Percentiles rank a stretch among this genome's conserved stretches.
Conservation (phyloP, 2,797 vertebrate genomes). For the Sparus aurata region DNA sequence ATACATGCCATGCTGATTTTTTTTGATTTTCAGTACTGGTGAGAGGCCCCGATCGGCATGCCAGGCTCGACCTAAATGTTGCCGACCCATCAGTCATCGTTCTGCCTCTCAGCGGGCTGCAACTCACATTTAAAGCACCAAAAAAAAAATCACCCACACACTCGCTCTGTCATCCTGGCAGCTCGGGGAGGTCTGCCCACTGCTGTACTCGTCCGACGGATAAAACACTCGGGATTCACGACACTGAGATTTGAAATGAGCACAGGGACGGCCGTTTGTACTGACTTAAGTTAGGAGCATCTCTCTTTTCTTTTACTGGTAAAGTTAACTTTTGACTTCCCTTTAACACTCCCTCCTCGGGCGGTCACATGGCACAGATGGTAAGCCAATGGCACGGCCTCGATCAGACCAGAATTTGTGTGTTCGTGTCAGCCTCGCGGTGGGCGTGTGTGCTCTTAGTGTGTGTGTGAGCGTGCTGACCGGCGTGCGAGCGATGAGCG, state of each 20-base stretch:
- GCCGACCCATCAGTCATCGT: constrained; percentile 4
- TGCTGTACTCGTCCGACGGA: constrained; percentile 15
- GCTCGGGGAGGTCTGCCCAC: constrained; percentile 35
- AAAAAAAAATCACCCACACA: constrained; percentile 28
- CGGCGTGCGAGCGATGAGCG: constrained; percentile 46
- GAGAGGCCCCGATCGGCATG: constrained; percentile 34
- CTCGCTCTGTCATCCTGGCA: constrained; percentile 29
- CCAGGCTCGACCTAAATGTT: constrained; percentile 20
- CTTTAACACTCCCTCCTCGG: constrained; percentile 36
- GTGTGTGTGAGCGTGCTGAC: constrained; percentile 43
- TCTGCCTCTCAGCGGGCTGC: constrained; percentile 22
- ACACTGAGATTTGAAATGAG: constrained; percentile 52
- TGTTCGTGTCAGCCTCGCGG: constrained; percentile 36
- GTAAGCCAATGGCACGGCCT: constrained; percentile 70
- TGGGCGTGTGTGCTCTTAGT: constrained; percentile 35
- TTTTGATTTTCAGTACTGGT: constrained; percentile 36
- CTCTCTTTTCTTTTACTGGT: constrained; percentile 24
- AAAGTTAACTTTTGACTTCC: constrained; percentile 14
- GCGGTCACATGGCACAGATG: constrained; percentile 78
- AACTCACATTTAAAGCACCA: constrained; percentile 42
- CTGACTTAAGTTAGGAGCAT: constrained; percentile 46
- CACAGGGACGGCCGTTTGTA: constrained; percentile 32
- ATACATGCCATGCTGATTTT: constrained; percentile 66
- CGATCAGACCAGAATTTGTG: constrained; percentile 66
- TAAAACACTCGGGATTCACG: constrained; percentile 49